These are phyloP conservation scores for Brachionus asplanchnoidis DNA, from an alignment of 1,140 invertebrate species.

Conservation along the genomic window DNA sequence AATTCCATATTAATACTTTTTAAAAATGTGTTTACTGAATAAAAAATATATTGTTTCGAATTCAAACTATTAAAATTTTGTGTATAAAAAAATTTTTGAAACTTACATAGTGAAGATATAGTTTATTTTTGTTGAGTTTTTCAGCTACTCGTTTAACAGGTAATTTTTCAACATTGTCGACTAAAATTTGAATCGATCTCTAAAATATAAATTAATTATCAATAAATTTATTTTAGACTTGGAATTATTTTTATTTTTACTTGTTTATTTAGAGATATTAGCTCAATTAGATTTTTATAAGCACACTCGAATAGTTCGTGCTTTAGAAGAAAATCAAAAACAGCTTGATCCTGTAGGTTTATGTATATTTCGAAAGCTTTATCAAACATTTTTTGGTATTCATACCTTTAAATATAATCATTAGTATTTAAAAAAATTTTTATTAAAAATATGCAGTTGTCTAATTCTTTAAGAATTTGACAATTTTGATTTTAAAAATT, in stretches of 20 bases:
- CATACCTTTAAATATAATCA: not conserved
- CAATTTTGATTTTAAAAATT: too few species aligned
- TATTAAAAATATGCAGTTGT: too few species aligned
- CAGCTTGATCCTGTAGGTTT: slow-evolving; percentile 72
- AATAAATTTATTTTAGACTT: not conserved
- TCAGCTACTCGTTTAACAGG: slow-evolving; percentile 59
- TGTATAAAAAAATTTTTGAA: too few species aligned
- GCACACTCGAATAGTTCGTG: slow-evolving; percentile 75
- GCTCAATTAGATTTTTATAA: slow-evolving; percentile 71
- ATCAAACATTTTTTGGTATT: slow-evolving; percentile 33
- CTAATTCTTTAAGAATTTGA: too few species aligned
- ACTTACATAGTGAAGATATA: slow-evolving; percentile 27
- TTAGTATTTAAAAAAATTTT: too few species aligned
- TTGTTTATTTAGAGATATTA: slow-evolving; percentile 82
- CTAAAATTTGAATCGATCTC: slow-evolving; percentile 70
- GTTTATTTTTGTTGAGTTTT: slow-evolving; percentile 10
- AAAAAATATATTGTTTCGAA: too few species aligned
- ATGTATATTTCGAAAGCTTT: slow-evolving; percentile 46
- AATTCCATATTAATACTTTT: too few species aligned
- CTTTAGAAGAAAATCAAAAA: slow-evolving; percentile 78
- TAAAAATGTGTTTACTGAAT: too few species aligned
- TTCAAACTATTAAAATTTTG: too few species aligned
- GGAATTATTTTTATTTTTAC: slow-evolving; percentile 49
- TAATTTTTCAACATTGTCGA: slow-evolving; percentile 72
- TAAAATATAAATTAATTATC: not conserved